Percentiles rank a stretch among this genome's conserved stretches.
Evolutionary conservation across 2,113 vertebrate genomes (phyloP).

Genomic region (Seriola aureovittata): DNA sequence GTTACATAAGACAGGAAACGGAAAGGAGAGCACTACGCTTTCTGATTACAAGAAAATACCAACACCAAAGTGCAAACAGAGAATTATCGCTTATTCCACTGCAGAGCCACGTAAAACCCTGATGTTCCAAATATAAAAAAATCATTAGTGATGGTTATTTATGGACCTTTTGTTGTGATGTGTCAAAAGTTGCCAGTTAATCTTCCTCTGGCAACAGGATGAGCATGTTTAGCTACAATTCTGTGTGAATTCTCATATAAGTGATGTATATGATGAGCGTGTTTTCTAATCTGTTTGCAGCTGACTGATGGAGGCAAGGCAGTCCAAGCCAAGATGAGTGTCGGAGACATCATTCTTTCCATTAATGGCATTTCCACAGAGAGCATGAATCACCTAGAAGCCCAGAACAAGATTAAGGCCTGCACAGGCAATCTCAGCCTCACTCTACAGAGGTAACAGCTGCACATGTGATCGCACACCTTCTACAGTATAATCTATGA

Average conservation of each 20-base stretch:
- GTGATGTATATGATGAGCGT: not conserved
- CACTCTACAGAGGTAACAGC: slow-evolving; percentile 92
- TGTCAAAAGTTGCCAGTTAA: not conserved
- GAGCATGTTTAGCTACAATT: not conserved
- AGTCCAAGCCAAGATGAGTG: slow-evolving; percentile 88
- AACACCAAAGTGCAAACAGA: not conserved
- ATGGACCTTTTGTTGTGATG: not conserved
- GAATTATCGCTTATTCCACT: no score
- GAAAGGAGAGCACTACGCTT: slow-evolving; percentile 33
- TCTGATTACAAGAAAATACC: slow-evolving; percentile 22
- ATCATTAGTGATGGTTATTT: not conserved
- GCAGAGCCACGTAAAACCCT: not conserved
- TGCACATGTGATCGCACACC: slow-evolving; percentile 5
- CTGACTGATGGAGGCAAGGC: slow-evolving; percentile 95
- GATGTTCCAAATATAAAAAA: not conserved
- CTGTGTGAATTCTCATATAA: not conserved
- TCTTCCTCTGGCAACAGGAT: not conserved
- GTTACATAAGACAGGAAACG: slow-evolving; percentile 56
- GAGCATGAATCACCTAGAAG: slow-evolving; percentile 96
- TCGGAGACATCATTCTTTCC: slow-evolving; percentile 94
- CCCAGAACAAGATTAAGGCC: slow-evolving; percentile 98
- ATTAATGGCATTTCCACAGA: slow-evolving; percentile 93
- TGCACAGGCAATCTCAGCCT: slow-evolving; percentile 91
- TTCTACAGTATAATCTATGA: not conserved
- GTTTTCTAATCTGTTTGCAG: slow-evolving; percentile 76